Base-by-base conservation (phyloP, 2,797 vertebrate species). In the Chromobotia macracanthus region DNA sequence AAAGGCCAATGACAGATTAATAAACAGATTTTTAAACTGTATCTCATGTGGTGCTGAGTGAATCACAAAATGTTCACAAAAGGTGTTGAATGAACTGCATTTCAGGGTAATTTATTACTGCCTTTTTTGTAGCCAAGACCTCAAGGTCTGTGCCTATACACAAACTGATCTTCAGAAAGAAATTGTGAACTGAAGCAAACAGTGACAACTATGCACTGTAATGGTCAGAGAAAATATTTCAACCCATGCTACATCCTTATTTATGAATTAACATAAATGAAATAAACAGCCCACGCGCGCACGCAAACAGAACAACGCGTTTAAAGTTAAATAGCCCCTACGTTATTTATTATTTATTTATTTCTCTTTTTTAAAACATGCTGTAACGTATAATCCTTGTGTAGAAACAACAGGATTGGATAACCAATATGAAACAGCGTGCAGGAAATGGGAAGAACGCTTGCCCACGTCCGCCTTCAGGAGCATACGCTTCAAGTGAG, bases 401-500 rank as follows among this genome's bases (percentile, higher is more conserved):
- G 3, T 56, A 56, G 10, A 19, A 1, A 25, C 1, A 58, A 5
- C 1, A 25, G 21, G 1, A 10, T 25, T 23, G 55, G 50, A 35
- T 3, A 55, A n/a, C 5, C 5, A 23, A 35, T 2, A 46, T 15
- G 25, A 50, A 55, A 46, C 56, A 41, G 70, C 10, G 28, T 21
- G 55, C 35, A 53, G 79, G 5, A 56, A 69, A 71, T 38, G 12
- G 9, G 41, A 50, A 50, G 12, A 71, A 31, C 13, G 13, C 38
- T n/a, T 41, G 35, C 53, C 23, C 31, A 72, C 61, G 73, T 75
- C 50, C 58, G 58, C 69, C 68, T 35, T 61, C 75, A 53, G 55
- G 48, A 50, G 80, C 75, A 68, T 68, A 73, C 73, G 72, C 67
- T 63, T 74, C 69, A 72, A 66, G 73, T 58, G 50, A 65, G 56